These are phyloP conservation scores for Diorhabda carinulata DNA, from an alignment of 1,140 invertebrate genomes.

Conservation along the genomic window DNA sequence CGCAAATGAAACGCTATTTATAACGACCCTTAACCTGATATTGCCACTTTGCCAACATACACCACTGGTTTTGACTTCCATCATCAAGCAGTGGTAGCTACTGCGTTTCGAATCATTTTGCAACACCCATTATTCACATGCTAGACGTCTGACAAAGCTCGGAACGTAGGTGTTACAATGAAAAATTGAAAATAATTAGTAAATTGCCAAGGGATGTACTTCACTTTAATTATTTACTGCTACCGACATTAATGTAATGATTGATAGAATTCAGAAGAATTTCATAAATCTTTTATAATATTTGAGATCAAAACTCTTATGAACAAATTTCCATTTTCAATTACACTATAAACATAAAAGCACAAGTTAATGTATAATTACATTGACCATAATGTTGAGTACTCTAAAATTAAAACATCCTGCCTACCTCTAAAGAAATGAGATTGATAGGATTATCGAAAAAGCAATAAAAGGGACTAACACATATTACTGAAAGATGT, in stretches of 20 bases:
- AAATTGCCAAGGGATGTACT: slow-evolving; percentile 20
- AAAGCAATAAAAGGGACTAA: no score
- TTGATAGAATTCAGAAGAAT: not conserved
- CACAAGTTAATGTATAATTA: no score
- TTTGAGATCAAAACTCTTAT: no score
- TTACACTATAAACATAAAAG: no score
- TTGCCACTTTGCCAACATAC: not conserved
- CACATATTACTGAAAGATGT: no score
- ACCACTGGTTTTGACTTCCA: not conserved
- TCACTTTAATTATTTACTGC: slow-evolving; percentile 15
- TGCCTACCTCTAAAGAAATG: no score
- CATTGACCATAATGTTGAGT: no score
- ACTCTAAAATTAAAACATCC: no score
- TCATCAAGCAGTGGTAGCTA: slow-evolving; percentile 12
- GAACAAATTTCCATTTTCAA: no score
- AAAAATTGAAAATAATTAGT: slow-evolving; percentile 26
- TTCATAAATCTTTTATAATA: not conserved
- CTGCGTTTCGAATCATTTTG: slow-evolving; percentile 20
- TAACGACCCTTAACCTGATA: not conserved
- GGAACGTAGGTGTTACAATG: slow-evolving; percentile 20
- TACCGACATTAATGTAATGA: not conserved
- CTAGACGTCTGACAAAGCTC: slow-evolving; percentile 8
- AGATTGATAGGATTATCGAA: no score
- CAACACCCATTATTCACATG: slow-evolving; percentile 4
- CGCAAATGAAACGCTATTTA: not conserved